Evolutionary conservation across 2,113 vertebrate species (phyloP).

Genomic region (Solenodon paradoxus): DNA sequence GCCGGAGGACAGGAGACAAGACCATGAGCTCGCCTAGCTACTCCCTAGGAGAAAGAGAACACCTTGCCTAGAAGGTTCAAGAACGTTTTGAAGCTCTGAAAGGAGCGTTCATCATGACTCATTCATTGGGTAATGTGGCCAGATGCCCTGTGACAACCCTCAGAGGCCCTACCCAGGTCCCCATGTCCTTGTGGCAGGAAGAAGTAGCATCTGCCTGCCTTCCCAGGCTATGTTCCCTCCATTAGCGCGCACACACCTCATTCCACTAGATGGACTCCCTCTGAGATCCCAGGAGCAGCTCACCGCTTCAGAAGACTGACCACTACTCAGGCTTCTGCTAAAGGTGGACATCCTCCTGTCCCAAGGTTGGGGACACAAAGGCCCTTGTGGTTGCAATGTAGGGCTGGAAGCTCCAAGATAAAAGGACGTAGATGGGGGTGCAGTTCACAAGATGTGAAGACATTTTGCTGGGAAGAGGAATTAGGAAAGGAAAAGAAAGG

Average conservation of each 20-base stretch:
- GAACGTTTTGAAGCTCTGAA: background rate
- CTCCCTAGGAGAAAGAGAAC: background rate
- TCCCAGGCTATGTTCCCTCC: background rate
- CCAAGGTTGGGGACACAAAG: background rate
- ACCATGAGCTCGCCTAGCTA: background rate
- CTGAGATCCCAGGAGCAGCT: background rate
- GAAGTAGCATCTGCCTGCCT: background rate
- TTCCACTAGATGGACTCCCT: too few relatives aligned
- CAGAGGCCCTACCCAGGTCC: accelerated
- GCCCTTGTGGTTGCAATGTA: too few relatives aligned
- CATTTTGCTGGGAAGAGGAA: background rate
- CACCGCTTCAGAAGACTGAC: too few relatives aligned
- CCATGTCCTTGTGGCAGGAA: background rate
- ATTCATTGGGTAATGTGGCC: background rate
- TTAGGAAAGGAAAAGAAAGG: background rate
- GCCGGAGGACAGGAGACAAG: background rate
- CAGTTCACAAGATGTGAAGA: background rate
- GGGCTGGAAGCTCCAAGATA: background rate
- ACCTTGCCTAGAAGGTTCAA: background rate
- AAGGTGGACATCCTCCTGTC: background rate
- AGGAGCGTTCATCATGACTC: background rate
- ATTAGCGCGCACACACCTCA: background rate
- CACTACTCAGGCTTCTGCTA: background rate
- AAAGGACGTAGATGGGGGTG: background rate
- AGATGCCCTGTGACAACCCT: background rate